These are phyloP conservation scores for Naja naja DNA, from an alignment of 2,113 vertebrate genomes.

Conservation along the genomic window DNA sequence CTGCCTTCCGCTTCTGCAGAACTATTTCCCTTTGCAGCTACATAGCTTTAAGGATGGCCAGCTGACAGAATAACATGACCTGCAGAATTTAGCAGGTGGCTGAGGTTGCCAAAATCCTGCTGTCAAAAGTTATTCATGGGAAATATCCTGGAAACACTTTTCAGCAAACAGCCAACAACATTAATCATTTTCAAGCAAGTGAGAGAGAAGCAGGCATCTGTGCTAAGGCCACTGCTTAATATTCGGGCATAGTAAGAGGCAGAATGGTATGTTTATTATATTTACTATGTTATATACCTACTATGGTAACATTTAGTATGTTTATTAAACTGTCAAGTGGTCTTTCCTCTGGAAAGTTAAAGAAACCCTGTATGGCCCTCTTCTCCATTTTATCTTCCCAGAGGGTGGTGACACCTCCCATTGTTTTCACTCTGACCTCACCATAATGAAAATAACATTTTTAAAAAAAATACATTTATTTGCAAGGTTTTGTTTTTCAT, in stretches of 20 bases:
- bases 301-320: background rate
- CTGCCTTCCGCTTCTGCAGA: slow-evolving; percentile 33
- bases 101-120: slow-evolving; percentile 3
- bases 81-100: slow-evolving; percentile 28
- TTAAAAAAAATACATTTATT: background rate
- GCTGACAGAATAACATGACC: slow-evolving; percentile 31
- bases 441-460: background rate
- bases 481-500: background rate
- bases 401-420: background rate
- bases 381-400: background rate
- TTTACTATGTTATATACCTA: background rate
- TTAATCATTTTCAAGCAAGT: slow-evolving; percentile 13
- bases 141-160: slow-evolving; percentile 19
- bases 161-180: slow-evolving; percentile 18
- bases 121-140: background rate
- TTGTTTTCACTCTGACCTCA: background rate
- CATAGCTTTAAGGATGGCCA: background rate
- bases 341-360: background rate
- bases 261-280: background rate
- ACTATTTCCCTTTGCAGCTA: slow-evolving; percentile 38
- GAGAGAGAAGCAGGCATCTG: background rate
- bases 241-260: background rate
- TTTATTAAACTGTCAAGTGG: background rate
- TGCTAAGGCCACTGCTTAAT: background rate
- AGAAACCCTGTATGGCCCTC: background rate